Evolutionary conservation across 2,113 vertebrate genomes (phyloP).

Genomic region (Ctenomys sociabilis): DNA sequence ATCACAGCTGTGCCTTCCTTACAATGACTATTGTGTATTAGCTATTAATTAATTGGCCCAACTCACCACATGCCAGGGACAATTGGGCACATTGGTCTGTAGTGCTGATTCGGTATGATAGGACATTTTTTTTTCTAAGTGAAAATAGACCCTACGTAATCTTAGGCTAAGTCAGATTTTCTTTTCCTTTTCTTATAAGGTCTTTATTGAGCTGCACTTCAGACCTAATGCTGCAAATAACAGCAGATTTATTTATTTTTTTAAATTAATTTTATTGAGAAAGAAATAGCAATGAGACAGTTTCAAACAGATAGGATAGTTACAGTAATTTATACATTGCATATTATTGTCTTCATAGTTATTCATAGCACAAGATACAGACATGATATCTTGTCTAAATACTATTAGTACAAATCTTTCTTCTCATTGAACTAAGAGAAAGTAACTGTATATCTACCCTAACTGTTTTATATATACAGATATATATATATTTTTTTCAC

Average conservation of each 20-base stretch:
- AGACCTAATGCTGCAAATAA: conserved; percentile 52
- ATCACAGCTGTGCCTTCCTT: not conserved
- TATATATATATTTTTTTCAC: too few relatives aligned
- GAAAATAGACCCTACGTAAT: not conserved
- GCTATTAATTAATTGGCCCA: conserved; percentile 30
- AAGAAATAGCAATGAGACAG: too few relatives aligned
- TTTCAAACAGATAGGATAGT: too few relatives aligned
- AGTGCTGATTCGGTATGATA: not conserved
- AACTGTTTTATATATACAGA: too few relatives aligned
- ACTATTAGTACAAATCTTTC: too few relatives aligned
- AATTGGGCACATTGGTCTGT: not conserved
- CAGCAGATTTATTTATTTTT: not conserved
- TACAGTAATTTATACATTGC: too few relatives aligned
- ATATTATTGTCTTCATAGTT: too few relatives aligned
- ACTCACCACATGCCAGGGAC: not conserved
- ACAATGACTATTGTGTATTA: not conserved
- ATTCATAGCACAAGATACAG: too few relatives aligned
- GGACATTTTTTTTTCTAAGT: not conserved
- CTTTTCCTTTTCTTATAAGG: conserved; percentile 44
- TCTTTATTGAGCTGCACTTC: conserved; percentile 35
- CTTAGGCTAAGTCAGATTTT: conserved; percentile 27
- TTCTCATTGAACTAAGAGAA: too few relatives aligned
- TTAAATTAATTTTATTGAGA: too few relatives aligned
- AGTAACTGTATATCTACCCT: too few relatives aligned
- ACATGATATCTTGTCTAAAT: too few relatives aligned